Conservation (phyloP, 2,797 vertebrate species). For the Lateolabrax maculatus region DNA sequence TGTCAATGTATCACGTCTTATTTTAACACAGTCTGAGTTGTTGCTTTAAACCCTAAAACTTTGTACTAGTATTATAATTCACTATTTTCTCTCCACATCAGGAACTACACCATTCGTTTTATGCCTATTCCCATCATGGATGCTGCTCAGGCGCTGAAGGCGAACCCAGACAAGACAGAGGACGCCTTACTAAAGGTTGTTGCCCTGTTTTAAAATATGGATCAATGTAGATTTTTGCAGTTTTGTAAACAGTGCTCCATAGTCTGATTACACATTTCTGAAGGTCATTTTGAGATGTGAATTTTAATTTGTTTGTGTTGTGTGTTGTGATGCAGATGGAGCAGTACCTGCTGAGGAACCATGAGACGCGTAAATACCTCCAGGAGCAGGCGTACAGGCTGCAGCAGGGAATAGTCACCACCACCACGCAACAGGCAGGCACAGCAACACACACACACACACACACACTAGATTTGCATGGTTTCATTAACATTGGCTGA, state of each 20-base stretch:
- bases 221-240: not conserved
- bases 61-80: too few relatives aligned
- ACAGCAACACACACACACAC: not conserved
- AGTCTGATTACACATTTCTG: not conserved
- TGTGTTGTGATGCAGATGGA: conserved; percentile 89
- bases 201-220: not conserved
- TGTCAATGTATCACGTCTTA: not conserved
- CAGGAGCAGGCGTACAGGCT: conserved; percentile 97
- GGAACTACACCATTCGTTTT: conserved; percentile 96
- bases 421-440: conserved; percentile 94
- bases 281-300: not conserved
- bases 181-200: conserved; percentile 95
- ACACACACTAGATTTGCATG: too few relatives aligned
- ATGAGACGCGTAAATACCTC: conserved; percentile 94
- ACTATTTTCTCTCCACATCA: conserved; percentile 55
- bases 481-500: too few relatives aligned
- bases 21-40: not conserved
- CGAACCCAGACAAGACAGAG: conserved; percentile 95
- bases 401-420: conserved; percentile 96
- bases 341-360: conserved; percentile 96
- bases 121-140: conserved; percentile 98
- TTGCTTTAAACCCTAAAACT: rapidly evolving
- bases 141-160: conserved; percentile 95
- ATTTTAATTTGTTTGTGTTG: not conserved
- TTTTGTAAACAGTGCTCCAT: not conserved